Conservation (phyloP, 2,888 invertebrate species). For the Dynastes maya region DNA sequence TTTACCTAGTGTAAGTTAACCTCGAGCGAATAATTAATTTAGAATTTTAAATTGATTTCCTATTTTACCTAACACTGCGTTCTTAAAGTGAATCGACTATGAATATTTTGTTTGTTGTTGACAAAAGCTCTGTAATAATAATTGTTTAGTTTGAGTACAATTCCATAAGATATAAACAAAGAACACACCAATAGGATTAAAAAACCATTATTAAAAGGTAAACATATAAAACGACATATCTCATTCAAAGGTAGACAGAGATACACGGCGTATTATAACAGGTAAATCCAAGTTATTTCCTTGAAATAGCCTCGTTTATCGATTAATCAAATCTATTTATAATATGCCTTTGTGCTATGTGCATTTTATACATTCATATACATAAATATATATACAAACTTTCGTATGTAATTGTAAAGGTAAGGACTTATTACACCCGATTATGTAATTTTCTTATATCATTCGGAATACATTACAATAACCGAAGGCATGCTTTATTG, state of each 20-base stretch:
- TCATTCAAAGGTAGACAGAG: too few species aligned
- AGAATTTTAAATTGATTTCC: too few species aligned
- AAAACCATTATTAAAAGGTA: background rate
- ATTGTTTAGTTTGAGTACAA: background rate
- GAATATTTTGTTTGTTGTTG: too few species aligned
- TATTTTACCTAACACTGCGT: too few species aligned
- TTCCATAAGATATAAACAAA: background rate
- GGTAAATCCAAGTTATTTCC: conserved; percentile 9
- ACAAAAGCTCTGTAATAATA: too few species aligned
- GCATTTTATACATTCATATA: background rate
- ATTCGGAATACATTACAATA: conserved; percentile 30
- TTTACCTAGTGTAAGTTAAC: too few species aligned
- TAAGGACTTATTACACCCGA: background rate
- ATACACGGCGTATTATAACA: background rate
- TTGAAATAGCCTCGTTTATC: conserved; percentile 13
- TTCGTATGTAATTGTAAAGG: too few species aligned
- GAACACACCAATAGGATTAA: too few species aligned
- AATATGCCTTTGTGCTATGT: background rate
- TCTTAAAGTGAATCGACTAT: too few species aligned
- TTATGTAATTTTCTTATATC: conserved; percentile 32
- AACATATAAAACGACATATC: too few species aligned
- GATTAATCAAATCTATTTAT: conserved; percentile 16
- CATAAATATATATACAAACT: background rate
- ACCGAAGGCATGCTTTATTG: background rate
- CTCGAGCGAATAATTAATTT: too few species aligned